These are phyloP conservation scores for Limonius californicus DNA, from an alignment of 1,140 invertebrate genomes.

Conservation along the genomic window DNA sequence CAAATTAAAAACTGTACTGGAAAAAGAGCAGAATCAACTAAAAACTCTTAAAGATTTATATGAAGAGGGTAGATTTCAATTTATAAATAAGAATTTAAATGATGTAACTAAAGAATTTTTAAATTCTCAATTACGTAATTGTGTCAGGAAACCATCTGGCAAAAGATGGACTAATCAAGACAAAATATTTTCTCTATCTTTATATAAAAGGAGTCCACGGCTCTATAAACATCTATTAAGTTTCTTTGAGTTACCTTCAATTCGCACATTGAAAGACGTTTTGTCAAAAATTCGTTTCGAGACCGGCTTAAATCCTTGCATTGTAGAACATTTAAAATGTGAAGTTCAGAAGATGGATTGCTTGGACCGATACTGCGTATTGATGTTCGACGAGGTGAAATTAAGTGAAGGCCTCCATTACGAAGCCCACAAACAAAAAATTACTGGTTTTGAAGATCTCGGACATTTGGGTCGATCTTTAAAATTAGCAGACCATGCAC, in stretches of 20 bases:
- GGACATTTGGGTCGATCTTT: constrained; percentile 21
- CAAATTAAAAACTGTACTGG: background rate
- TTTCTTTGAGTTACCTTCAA: constrained; percentile 24
- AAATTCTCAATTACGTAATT: constrained; percentile 4
- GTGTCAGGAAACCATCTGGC: background rate
- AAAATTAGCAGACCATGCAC: constrained; percentile 36
- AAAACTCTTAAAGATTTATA: background rate
- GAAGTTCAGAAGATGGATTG: constrained; percentile 12
- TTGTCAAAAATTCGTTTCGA: constrained; percentile 22
- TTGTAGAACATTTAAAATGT: constrained; percentile 21
- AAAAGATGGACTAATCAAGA: constrained; percentile 19
- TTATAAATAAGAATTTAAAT: background rate
- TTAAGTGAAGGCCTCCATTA: constrained; percentile 4
- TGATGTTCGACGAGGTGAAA: constrained; percentile 22
- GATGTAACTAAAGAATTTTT: background rate
- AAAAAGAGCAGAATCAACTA: background rate
- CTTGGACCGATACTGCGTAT: constrained; percentile 11
- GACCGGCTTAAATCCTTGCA: constrained; percentile 19
- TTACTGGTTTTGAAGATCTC: constrained; percentile 31
- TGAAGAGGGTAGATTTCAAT: background rate
- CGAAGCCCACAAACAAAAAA: constrained; percentile 6
- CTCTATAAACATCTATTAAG: constrained; percentile 19
- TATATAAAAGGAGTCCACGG: constrained; percentile 21
- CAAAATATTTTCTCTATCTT: constrained; percentile 24
- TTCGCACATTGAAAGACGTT: constrained; percentile 17